Evolutionary conservation across 2,888 invertebrate genomes (phyloP).

Genomic region (Sclerodermus sp.): DNA sequence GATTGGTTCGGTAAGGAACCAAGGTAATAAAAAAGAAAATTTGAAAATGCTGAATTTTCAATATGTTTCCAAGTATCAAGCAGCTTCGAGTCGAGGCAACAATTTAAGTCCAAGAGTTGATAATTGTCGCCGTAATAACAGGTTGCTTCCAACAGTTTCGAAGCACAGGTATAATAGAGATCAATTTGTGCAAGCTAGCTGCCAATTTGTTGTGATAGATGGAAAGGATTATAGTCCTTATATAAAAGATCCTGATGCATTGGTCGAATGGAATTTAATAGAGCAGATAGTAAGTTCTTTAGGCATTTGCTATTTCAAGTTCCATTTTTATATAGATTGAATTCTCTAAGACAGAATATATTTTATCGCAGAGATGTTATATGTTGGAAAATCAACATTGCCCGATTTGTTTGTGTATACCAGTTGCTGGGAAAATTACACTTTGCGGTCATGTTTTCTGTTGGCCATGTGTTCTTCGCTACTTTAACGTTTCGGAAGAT

Average conservation of each 20-base stretch:
- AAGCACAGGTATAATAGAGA: slow-evolving; percentile 87
- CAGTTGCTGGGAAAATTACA: slow-evolving; percentile 88
- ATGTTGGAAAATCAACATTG: slow-evolving; percentile 74
- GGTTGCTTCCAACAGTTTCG: slow-evolving; percentile 57
- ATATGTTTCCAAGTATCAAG: slow-evolving; percentile 74
- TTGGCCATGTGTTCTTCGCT: slow-evolving; percentile 94
- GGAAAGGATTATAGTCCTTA: slow-evolving; percentile 79
- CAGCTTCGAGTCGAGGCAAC: too few relatives aligned
- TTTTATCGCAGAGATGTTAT: slow-evolving; percentile 62
- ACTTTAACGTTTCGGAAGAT: slow-evolving; percentile 83
- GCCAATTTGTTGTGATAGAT: slow-evolving; percentile 91
- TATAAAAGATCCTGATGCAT: slow-evolving; percentile 80
- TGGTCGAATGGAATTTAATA: slow-evolving; percentile 89
- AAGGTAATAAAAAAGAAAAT: slow-evolving; percentile 89
- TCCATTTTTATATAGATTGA: not conserved
- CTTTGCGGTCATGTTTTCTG: slow-evolving; percentile 95
- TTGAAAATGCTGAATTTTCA: slow-evolving; percentile 91
- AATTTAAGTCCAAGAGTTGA: slow-evolving; percentile 37
- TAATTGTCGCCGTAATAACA: slow-evolving; percentile 42
- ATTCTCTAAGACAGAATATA: not conserved
- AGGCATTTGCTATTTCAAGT: not conserved
- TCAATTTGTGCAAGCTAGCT: slow-evolving; percentile 92
- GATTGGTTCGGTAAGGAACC: slow-evolving; percentile 79
- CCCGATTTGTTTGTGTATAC: slow-evolving; percentile 89
- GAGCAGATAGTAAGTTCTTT: slow-evolving; percentile 83